Evolutionary conservation across 2,888 invertebrate species (phyloP), one percentile per base, ranked within the genome.

Genomic region (Xestia rhomboidea): DNA sequence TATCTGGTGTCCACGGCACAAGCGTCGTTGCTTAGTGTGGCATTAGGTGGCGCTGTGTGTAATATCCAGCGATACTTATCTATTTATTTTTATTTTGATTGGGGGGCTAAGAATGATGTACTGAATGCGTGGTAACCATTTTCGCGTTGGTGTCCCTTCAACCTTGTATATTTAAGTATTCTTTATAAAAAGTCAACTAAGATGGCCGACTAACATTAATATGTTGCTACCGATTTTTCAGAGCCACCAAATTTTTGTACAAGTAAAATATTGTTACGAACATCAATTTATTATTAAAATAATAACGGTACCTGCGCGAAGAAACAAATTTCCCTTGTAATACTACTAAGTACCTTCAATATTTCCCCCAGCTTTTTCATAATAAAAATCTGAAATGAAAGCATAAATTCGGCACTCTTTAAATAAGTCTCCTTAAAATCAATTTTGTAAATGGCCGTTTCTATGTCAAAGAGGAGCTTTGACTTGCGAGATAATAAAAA

Each of bases 381-480:
- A 15, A 49, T 57, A 69, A 69, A 76, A 79, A 79, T 34, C 44
- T 54, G 51, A 80, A 85, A 51, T 34, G 60, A 74, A 73, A 73
- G 74, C 44, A 73, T 67, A 68, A 82, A 82, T 70, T 71, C 24
- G 24, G 34, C 62, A 34, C 34, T 86, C 21, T 66, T 46, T 68
- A 60, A 64, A 62, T 51, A 57, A 66, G 54, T 72, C 54, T 64
- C 60, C 83, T 76, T 77, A 76, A 76, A 82, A 86, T 86, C 68
- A 77, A 86, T 86, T 82, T 83, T 68, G 51, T 82, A 82, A 82
- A 83, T 86, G 86, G 77, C 71, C 60, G 34, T 72, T 69, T 68
- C 34, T 24, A 62, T 77, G 71, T 77, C 83, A 82, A 77, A 76
- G 38, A 41, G 7, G 57, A 68, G 49, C 77, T 76, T 76, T 82